phyloP scores from a whole-genome alignment of 2,797 vertebrate genomes.

The Chelmon rostratus region DNA sequence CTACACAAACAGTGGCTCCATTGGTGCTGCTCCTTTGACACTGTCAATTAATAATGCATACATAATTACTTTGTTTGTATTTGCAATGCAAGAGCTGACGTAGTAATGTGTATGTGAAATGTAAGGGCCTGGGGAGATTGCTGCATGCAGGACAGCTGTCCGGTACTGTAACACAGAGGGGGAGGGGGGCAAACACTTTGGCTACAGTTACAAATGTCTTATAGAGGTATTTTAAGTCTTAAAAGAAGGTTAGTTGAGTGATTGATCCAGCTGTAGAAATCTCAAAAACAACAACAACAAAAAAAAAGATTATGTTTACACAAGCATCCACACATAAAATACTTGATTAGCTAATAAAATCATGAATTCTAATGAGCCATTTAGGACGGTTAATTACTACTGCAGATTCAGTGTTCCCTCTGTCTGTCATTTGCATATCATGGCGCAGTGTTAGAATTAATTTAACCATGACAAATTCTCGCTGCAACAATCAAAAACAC shows the following conservation, averaged over 20 bases:
- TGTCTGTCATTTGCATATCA: constrained; percentile 65
- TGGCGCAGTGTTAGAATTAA: constrained; percentile 48
- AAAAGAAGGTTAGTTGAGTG: neutral
- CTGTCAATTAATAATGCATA: constrained; percentile 33
- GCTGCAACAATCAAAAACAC: constrained; percentile 55
- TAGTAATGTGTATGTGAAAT: constrained; percentile 14
- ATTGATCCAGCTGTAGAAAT: neutral
- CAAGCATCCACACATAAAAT: constrained; percentile 36
- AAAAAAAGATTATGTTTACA: constrained; percentile 16
- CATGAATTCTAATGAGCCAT: constrained; percentile 61
- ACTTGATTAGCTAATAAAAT: constrained; percentile 55
- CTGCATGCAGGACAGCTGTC: neutral
- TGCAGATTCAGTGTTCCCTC: constrained; percentile 53
- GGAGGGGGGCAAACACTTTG: neutral
- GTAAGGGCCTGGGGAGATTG: neutral
- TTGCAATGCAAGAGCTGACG: constrained; percentile 11
- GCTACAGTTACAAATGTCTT: neutral
- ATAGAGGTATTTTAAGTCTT: neutral
- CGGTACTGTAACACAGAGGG: neutral
- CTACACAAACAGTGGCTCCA: constrained; percentile 23
- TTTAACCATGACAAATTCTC: constrained; percentile 65
- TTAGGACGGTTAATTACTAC: constrained; percentile 61
- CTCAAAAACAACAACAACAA: neutral
- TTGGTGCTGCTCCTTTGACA: constrained; percentile 24
- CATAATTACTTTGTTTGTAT: constrained; percentile 34